Percentiles rank a stretch among this genome's conserved stretches.
Evolutionary conservation across 92 coral and sea anemone species (phyloP).

Genomic region (Phenganax subtilis): DNA sequence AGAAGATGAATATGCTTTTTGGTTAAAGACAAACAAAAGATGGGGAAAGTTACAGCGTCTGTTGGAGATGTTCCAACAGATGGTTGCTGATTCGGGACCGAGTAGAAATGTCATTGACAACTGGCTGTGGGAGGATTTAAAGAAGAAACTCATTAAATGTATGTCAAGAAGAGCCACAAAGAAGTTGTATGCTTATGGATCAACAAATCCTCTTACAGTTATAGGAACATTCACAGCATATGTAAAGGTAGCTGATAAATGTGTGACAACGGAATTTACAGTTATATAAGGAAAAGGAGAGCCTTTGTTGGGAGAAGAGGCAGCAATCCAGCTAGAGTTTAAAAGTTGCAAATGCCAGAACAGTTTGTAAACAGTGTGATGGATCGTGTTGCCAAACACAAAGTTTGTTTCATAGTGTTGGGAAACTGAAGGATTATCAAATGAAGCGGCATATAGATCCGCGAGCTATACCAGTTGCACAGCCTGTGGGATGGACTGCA

Average conservation of each 20-base stretch:
- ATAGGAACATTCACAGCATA: constrained; percentile 11
- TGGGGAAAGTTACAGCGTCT: constrained; percentile 12
- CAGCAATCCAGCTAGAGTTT: constrained; percentile 24
- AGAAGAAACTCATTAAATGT: constrained; percentile 36
- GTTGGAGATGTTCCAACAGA: too few relatives aligned
- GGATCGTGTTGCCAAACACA: not conserved
- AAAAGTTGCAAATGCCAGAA: not conserved
- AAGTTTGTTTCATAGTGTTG: constrained; percentile 26
- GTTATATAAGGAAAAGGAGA: not conserved
- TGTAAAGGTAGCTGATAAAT: too few relatives aligned
- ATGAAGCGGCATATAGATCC: constrained; percentile 31
- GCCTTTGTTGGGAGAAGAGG: constrained; percentile 28
- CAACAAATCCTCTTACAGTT: constrained; percentile 16
- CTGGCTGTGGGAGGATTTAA: not conserved
- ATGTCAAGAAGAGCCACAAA: constrained; percentile 11
- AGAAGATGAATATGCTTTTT: constrained; percentile 30
- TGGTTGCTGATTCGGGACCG: too few relatives aligned
- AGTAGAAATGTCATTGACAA: too few relatives aligned
- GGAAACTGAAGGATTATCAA: constrained; percentile 28
- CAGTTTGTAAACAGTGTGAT: too few relatives aligned
- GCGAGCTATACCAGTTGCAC: constrained; percentile 28
- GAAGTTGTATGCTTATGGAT: constrained; percentile 31
- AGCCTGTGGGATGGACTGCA: constrained; percentile 17
- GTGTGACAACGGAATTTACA: too few relatives aligned
- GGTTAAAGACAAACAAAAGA: not conserved